Percentiles rank a stretch among this genome's conserved stretches.
Evolutionary conservation across 2,797 vertebrate genomes (phyloP).

Genomic region (Orestias chungarensis): DNA sequence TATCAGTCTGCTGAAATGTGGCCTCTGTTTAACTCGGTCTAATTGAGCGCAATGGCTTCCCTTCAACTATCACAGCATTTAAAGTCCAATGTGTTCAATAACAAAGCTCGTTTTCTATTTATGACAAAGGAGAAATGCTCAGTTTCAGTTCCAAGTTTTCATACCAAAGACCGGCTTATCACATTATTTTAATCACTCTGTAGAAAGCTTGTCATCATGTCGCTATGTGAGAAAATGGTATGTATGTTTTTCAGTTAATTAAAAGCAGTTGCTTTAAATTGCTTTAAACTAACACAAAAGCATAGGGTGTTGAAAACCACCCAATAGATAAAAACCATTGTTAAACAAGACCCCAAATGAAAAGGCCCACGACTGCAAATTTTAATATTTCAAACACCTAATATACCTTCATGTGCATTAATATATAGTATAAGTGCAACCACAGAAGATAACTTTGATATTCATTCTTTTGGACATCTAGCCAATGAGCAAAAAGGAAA

Average conservation of each 20-base stretch:
- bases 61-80: slow-evolving; percentile 39
- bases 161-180: slow-evolving; percentile 1
- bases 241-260: neutral
- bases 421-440: too few relatives aligned
- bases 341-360: neutral
- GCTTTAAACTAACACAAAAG: too few relatives aligned
- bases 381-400: neutral
- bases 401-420: too few relatives aligned
- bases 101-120: slow-evolving; percentile 8
- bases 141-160: slow-evolving; percentile 40
- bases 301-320: too few relatives aligned
- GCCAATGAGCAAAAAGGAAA: neutral
- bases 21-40: slow-evolving; percentile 54
- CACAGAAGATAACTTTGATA: too few relatives aligned
- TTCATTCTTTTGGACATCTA: too few relatives aligned
- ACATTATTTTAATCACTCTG: neutral
- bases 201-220: neutral
- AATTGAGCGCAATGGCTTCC: slow-evolving; percentile 50
- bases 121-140: slow-evolving; percentile 2
- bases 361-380: neutral
- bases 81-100: slow-evolving; percentile 26
- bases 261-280: too few relatives aligned
- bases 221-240: neutral
- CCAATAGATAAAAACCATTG: neutral
- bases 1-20: slow-evolving; percentile 59